Conservation (phyloP, 2,113 vertebrate genomes). For the Trogon surrucura region DNA sequence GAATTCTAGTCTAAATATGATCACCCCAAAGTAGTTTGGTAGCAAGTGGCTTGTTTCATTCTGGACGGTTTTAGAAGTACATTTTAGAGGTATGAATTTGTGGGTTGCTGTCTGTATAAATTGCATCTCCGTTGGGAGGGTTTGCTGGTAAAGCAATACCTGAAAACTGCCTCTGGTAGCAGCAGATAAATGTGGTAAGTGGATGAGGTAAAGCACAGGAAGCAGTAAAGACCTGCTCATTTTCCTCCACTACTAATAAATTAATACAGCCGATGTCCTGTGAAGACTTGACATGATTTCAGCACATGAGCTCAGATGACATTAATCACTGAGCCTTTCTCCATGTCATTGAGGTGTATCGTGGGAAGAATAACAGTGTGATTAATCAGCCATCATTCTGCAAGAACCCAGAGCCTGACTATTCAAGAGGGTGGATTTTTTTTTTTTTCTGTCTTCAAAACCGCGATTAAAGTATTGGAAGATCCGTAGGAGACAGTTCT, state of each 20-base stretch:
- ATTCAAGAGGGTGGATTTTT: background rate
- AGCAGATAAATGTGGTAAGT: background rate
- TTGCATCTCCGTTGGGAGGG: background rate
- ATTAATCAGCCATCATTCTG: background rate
- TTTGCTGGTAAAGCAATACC: background rate
- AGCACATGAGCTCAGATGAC: background rate
- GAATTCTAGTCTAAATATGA: background rate
- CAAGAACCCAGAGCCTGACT: background rate
- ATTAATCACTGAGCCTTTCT: background rate
- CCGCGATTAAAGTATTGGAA: background rate
- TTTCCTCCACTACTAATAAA: background rate
- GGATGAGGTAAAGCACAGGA: background rate
- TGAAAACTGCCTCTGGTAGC: background rate
- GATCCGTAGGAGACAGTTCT: background rate
- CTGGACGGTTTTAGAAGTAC: background rate
- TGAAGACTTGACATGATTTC: background rate
- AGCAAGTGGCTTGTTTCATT: background rate
- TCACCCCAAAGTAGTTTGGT: background rate
- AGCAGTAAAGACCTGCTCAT: background rate
- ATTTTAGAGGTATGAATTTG: background rate
- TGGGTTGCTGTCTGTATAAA: background rate
- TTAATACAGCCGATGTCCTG: background rate
- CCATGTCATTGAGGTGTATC: accelerated
- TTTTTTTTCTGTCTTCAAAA: background rate
- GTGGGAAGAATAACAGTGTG: background rate